phyloP scores from a whole-genome alignment of 2,797 vertebrate genomes.

The Anabacerthia variegaticeps region DNA sequence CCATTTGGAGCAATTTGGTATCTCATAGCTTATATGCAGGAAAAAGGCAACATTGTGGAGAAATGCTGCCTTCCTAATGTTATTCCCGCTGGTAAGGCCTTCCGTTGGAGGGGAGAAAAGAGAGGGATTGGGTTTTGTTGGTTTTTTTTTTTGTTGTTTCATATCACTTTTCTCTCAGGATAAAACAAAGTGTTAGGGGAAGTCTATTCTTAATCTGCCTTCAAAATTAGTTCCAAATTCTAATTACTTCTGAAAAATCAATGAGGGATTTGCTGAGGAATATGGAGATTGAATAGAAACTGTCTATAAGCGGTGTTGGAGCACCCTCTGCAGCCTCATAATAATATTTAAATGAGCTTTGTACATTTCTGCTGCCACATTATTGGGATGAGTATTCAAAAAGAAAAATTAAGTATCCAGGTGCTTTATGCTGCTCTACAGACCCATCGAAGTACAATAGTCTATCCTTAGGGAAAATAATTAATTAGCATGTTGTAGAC shows the following conservation, averaged over 20 bases:
- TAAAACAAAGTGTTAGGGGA: neutral
- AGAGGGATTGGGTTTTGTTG: neutral
- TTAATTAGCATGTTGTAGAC: neutral
- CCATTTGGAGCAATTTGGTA: neutral
- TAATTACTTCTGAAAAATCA: neutral
- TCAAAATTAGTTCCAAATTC: neutral
- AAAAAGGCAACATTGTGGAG: neutral
- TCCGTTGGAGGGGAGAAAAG: neutral
- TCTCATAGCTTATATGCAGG: neutral
- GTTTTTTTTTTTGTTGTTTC: neutral
- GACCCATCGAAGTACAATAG: neutral
- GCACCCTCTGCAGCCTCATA: constrained; percentile 54
- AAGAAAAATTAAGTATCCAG: neutral
- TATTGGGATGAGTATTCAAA: neutral
- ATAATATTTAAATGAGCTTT: constrained; percentile 55
- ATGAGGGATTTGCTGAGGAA: neutral
- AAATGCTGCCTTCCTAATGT: neutral
- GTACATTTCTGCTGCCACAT: neutral
- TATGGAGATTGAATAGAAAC: neutral
- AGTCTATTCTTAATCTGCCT: neutral
- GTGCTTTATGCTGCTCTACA: neutral
- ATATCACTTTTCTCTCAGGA: neutral
- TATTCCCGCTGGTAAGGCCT: neutral
- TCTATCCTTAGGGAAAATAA: neutral
- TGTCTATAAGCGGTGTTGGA: neutral